These are phyloP conservation scores for Ditylenchus weischeri DNA, from an alignment of 2,888 invertebrate genomes.

Conservation along the genomic window DNA sequence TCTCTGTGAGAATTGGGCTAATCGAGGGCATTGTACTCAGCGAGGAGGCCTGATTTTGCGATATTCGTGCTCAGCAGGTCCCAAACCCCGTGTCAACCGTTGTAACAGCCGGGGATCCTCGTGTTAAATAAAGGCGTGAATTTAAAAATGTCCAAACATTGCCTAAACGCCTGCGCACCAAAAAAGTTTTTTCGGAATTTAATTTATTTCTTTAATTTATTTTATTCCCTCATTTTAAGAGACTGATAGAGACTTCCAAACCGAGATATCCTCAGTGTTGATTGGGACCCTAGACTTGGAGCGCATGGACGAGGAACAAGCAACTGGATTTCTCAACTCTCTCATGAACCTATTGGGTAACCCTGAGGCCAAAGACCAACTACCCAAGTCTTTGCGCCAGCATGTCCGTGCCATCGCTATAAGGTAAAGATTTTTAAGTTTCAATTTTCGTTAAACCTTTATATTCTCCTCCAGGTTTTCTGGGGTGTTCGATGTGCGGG, in stretches of 20 bases:
- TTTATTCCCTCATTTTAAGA: constrained; percentile 17
- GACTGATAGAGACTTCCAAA: constrained; percentile 13
- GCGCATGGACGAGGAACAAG: constrained; percentile 26
- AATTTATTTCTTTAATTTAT: no score
- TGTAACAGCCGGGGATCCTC: no score
- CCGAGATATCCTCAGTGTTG: constrained; percentile 12
- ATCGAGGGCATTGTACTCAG: no score
- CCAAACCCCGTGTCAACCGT: no score
- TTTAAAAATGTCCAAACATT: no score
- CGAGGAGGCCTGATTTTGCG: no score
- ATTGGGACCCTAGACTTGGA: constrained; percentile 26
- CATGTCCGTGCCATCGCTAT: constrained; percentile 11
- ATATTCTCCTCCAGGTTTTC: constrained; percentile 28
- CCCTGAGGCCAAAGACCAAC: not conserved
- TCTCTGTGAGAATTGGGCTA: no score
- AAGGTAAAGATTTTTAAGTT: not conserved
- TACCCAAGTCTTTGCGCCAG: constrained; percentile 6
- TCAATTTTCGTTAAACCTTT: not conserved
- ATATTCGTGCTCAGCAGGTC: no score
- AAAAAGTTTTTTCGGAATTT: no score
- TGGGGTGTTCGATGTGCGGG: constrained; percentile 36
- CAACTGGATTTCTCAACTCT: constrained; percentile 11
- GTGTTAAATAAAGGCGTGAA: no score
- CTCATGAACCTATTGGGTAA: not conserved
- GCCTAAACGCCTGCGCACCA: no score